Conservation (phyloP, 2,888 invertebrate species). For the Eurytoma californica region DNA sequence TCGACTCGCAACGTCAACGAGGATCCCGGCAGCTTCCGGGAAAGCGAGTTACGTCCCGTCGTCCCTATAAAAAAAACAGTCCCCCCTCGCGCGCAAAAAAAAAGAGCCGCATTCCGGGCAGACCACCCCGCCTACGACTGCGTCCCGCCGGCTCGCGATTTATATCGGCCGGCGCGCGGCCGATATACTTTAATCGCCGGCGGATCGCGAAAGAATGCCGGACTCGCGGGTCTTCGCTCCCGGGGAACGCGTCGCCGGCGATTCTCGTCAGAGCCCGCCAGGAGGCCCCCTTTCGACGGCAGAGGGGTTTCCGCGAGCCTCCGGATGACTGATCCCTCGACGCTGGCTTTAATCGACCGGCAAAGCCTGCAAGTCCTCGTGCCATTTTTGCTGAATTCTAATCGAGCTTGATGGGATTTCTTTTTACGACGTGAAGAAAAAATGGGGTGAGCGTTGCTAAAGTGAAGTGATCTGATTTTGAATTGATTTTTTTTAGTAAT, state of each 20-base stretch:
- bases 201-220: constrained; percentile 43
- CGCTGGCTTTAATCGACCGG: too few species aligned
- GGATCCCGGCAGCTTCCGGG: too few species aligned
- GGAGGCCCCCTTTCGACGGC: not conserved
- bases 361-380: not conserved
- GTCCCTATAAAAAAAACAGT: constrained; percentile 25
- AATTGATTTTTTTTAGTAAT: too few species aligned
- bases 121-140: not conserved
- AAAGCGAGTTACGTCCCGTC: not conserved
- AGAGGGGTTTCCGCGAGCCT: not conserved
- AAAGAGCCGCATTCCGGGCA: not conserved
- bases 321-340: too few species aligned
- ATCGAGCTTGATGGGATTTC: not conserved
- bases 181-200: constrained; percentile 41
- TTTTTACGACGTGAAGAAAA: not conserved
- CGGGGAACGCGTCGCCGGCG: constrained; percentile 26
- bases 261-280: constrained; percentile 7
- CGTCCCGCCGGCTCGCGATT: constrained; percentile 26
- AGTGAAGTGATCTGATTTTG: not conserved
- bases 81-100: too few species aligned
- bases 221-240: constrained; percentile 39
- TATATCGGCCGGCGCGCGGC: constrained; percentile 22
- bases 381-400: not conserved
- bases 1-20: too few species aligned
- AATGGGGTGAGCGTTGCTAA: not conserved